Conservation (phyloP, 1,140 invertebrate species). For the Sycophila sp. region DNA sequence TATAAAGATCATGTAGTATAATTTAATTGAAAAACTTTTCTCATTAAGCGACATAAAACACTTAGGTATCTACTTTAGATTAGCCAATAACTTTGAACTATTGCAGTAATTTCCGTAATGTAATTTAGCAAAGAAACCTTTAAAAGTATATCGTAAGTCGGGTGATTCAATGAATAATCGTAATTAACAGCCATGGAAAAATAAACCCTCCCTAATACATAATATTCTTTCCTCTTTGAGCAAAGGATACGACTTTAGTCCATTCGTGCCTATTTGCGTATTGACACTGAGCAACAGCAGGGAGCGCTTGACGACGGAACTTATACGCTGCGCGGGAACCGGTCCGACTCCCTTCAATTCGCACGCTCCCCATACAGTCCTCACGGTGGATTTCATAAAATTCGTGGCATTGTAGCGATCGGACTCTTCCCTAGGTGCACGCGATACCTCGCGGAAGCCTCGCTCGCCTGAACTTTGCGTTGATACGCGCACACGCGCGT, state of each 20-base stretch:
- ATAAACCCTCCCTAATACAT: no score
- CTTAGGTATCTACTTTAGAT: no score
- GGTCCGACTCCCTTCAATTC: background rate
- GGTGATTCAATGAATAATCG: no score
- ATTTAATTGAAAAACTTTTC: no score
- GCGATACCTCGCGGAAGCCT: conserved; percentile 17
- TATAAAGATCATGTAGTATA: no score
- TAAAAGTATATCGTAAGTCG: no score
- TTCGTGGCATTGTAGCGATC: conserved; percentile 14
- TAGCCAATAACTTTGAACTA: no score
- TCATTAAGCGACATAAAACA: no score
- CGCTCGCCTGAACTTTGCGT: background rate
- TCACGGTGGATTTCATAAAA: conserved; percentile 15
- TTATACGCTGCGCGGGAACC: conserved; percentile 10
- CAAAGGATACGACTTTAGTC: background rate
- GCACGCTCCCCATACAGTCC: background rate
- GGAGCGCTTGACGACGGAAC: background rate
- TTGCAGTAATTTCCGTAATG: no score
- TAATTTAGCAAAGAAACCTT: no score
- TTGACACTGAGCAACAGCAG: conserved; percentile 18
- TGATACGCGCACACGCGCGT: background rate
- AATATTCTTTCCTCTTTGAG: no score
- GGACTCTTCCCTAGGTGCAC: conserved; percentile 31
- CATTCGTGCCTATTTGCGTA: background rate
- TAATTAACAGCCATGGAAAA: no score